These are phyloP conservation scores for Ceratitis capitata DNA, from an alignment of 1,140 invertebrate genomes.

Conservation along the genomic window DNA sequence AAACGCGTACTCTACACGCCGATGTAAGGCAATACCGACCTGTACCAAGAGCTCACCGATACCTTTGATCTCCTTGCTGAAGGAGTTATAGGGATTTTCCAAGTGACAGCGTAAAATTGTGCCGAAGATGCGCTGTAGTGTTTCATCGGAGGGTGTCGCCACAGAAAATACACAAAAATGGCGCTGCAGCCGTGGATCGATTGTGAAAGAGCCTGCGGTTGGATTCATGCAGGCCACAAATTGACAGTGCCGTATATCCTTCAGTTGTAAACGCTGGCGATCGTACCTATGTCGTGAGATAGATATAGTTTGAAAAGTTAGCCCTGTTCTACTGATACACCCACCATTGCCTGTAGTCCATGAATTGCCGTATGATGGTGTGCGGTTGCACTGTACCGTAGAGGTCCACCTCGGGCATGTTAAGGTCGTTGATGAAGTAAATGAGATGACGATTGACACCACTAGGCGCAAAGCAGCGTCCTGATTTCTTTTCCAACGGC, in stretches of 20 bases:
- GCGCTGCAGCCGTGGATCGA: slow-evolving; percentile 89
- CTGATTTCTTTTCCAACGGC: slow-evolving; percentile 94
- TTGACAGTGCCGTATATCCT: slow-evolving; percentile 94
- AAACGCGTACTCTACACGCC: slow-evolving; percentile 79
- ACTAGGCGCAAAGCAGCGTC: slow-evolving; percentile 90
- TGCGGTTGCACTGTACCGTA: slow-evolving; percentile 97
- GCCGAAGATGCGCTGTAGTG: slow-evolving; percentile 85
- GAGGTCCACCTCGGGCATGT: slow-evolving; percentile 96
- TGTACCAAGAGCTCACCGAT: slow-evolving; percentile 74
- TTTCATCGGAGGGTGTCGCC: slow-evolving; percentile 81
- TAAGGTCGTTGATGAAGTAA: slow-evolving; percentile 97
- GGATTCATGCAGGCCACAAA: slow-evolving; percentile 97
- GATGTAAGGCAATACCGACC: slow-evolving; percentile 82
- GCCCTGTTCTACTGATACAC: not conserved
- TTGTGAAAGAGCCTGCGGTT: slow-evolving; percentile 93
- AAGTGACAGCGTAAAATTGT: slow-evolving; percentile 85
- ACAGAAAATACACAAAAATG: slow-evolving; percentile 95
- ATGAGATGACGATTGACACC: slow-evolving; percentile 86
- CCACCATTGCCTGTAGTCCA: slow-evolving; percentile 91
- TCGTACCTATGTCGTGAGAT: slow-evolving; percentile 70
- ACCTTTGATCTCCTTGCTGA: slow-evolving; percentile 71
- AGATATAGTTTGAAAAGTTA: not conserved
- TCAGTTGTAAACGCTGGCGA: slow-evolving; percentile 83
- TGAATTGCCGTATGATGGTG: slow-evolving; percentile 90
- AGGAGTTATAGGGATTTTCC: slow-evolving; percentile 74